Percentiles rank a stretch among this genome's conserved stretches.
These are phyloP conservation scores for Drosophila ogumai DNA, from an alignment of 1,140 invertebrate species.

Conservation along the genomic window DNA sequence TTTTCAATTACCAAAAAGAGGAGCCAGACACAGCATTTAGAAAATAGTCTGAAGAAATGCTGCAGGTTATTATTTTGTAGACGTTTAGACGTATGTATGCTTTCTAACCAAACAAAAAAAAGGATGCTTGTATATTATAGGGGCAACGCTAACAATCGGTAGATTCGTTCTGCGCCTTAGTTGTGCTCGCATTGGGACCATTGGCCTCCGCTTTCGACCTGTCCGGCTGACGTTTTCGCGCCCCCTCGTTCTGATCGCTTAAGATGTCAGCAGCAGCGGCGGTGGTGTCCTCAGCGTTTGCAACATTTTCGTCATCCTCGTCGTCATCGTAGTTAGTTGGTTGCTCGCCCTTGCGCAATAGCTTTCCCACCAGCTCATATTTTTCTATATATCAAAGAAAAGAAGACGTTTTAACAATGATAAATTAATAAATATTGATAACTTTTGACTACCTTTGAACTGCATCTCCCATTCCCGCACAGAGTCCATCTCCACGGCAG, in stretches of 20 bases:
- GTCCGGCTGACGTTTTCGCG: slow-evolving; percentile 12
- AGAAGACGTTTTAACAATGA: not conserved
- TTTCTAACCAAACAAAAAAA: slow-evolving; percentile 6
- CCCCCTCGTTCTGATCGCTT: not conserved
- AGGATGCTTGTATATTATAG: slow-evolving; percentile 2
- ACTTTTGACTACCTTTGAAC: slow-evolving; percentile 89
- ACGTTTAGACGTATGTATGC: slow-evolving; percentile 14
- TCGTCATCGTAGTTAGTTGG: slow-evolving; percentile 97
- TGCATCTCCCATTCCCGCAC: slow-evolving; percentile 98
- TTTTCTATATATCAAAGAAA: slow-evolving; percentile 87
- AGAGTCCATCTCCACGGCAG: slow-evolving; percentile 93
- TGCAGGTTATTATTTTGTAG: slow-evolving; percentile 17
- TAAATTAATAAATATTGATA: too few relatives aligned
- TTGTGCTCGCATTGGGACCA: slow-evolving; percentile 18
- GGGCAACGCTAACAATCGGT: slow-evolving; percentile 42
- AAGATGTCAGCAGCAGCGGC: not conserved
- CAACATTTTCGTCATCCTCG: slow-evolving; percentile 85
- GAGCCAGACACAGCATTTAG: slow-evolving; percentile 13
- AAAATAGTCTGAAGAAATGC: slow-evolving; percentile 20
- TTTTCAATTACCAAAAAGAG: slow-evolving; percentile 4
- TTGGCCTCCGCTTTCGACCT: slow-evolving; percentile 21
- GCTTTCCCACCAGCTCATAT: slow-evolving; percentile 96
- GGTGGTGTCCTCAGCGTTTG: slow-evolving; percentile 21
- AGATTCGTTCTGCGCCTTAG: slow-evolving; percentile 20
- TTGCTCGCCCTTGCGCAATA: slow-evolving; percentile 96